Evolutionary conservation across 2,888 invertebrate genomes (phyloP), one percentile per base, ranked within the genome.

Genomic region (Zelleria hepariella): DNA sequence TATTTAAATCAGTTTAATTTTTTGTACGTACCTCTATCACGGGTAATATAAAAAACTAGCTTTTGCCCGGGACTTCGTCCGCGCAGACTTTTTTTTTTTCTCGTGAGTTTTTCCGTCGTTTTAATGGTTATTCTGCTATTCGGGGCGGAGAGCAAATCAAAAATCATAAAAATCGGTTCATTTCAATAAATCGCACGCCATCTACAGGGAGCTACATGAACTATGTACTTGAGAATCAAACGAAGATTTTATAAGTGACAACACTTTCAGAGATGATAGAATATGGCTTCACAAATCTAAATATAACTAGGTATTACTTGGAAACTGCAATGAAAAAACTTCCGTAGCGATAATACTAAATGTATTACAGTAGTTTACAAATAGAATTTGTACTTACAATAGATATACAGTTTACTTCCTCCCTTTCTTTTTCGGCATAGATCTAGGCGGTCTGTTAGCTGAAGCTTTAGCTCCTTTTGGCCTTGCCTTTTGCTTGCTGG

Each of bases 351-450:
- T 42, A 15, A 42, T 42, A 42, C 10, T 15, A 2, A 42, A 42
- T 42, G 2, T 10, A 15, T 42, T 15, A 5, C 15, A 42, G 10
- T 32, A 42, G 32, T 42, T 42, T 42, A 42, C 32, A 42, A 42
- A 15, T 4, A 42, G 32, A 42, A 42, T 42, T n/a, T n/a, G 32
- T 10, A 56, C 56, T 32, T 21, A 56, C 27, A 56, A 26, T 56
- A 56, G 26, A 20, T 42, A n/a, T 42, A 42, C 32, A 49, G 20
- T 82, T 76, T 67, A 73, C 77, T 75, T 72, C 80, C 62, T 74
- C 48, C 76, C 77, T 69, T 80, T 82, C 69, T 80, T 83, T 65
- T 74, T 75, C 23, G 67, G 60, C 6, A 62, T 62, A 59, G 66
- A 65, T 23, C 60, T 66, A 4, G 48, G 10, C 48, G n/a, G n/a